Base-by-base conservation (phyloP, 2,888 invertebrate genomes). In the Entomobrya proxima region DNA sequence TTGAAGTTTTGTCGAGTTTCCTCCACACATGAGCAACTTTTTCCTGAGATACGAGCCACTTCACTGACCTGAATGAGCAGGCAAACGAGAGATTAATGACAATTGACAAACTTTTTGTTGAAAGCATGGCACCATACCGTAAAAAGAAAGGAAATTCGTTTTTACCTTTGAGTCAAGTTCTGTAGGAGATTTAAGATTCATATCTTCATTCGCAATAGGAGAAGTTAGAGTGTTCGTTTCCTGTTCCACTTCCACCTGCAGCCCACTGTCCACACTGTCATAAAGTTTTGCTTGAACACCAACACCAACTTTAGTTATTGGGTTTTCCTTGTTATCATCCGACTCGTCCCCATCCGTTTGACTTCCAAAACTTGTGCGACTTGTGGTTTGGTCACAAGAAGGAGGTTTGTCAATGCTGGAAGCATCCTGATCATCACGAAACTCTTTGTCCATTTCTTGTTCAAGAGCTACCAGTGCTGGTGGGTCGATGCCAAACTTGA, bases 371-470 rank as follows among this genome's bases (percentile, higher is more conserved):
- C 86, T 88, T 24, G 83, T 88, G 9, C 87, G 80, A 67, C 87
- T 87, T 27, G 81, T 87, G 24, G 86, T 85, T 69, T 86, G 74
- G 61, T 85, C 85, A 32, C 69, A 75, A n/a, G 85, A 85, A 13
- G 80, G 18, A n/a, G 52, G 75, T 40, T 85, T 78, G 3, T 80
- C 81, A 69, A 35, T 67, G 24, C 82, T 85, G 7, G 55, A 64
- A 15, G 58, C 61, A 32, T 80, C 84, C 0, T 82, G 79, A 35
- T 85, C 88, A 7, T 88, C 88, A 47, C 85, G 93, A 91, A 96
- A 95, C 91, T 96, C 95, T 88, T 94, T 93, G n/a, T 96, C 96
- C 85, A 97, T 96, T 93, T 97, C 96, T 91, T 95, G 95, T 92
- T 97, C 97, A 90, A 97, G 93, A 91, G 95, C 95, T 84, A 97